Evolutionary conservation across 2,113 vertebrate species (phyloP), one percentile per base, ranked within the genome.

Genomic region (Anhinga anhinga): DNA sequence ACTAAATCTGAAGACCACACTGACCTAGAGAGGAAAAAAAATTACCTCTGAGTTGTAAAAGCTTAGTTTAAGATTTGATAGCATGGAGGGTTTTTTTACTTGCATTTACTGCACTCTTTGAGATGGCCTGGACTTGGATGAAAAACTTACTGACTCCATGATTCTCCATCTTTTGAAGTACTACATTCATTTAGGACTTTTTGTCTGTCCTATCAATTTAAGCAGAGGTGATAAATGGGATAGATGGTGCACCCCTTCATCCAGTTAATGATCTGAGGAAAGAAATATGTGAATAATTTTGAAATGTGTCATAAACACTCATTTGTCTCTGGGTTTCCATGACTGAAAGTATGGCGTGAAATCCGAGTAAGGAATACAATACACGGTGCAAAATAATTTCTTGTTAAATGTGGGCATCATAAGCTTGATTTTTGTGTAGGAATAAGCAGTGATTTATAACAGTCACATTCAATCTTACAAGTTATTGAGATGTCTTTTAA

Each of bases 261-360:
- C 59, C 62, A 76, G 58, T 67, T 93, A 97, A 94, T 88, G 78
- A 94, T 69, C 90, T 84, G 76, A 88, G 53, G 63, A 94, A 95
- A 97, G 50, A 95, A 86, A 88, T 84, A 93, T 25, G 47, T 63
- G 71, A 93, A 88, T 67, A 84, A 76, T 77, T 92, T 82, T 90
- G 86, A 82, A 73, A 67, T 62, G 13, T 30, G 13, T 86, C 88
- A 29, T 69, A 93, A 96, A 58, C 25, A 63, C 5, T 47, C 3
- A 73, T 93, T 76, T 78, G 13, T 83, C 38, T 91, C 67, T 88
- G 34, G 4, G 42, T 65, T 90, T 94, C 32, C 0, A 0, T 66
- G 77, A 50, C 53, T 53, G 40, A 66, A 87, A 66, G 5, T 27
- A 74, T 13, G 9, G 55, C 67, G 36, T 58, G n/a, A 85, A 84